phyloP scores from a whole-genome alignment of 1,140 invertebrate genomes.

The Drosophila hydei region DNA sequence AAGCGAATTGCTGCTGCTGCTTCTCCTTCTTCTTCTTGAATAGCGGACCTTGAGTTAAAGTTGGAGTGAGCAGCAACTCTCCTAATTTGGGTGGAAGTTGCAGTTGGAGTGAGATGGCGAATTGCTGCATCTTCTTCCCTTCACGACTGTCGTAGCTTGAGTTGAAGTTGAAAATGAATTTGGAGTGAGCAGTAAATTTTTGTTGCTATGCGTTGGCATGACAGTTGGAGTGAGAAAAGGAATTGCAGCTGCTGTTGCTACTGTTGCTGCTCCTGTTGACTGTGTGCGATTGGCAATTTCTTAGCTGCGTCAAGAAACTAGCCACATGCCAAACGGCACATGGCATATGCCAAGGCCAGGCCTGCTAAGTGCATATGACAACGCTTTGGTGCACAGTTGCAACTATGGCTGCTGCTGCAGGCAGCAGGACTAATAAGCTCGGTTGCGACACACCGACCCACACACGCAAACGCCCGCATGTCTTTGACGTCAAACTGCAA shows the following conservation, averaged over 20 bases:
- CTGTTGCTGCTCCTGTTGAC: not conserved
- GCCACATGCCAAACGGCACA: constrained; percentile 17
- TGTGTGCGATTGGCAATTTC: constrained; percentile 39
- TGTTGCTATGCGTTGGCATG: too few species aligned
- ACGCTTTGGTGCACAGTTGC: constrained; percentile 29
- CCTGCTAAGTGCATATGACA: constrained; percentile 31
- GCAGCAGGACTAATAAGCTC: constrained; percentile 36
- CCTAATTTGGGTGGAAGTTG: too few species aligned
- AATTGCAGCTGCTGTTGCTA: not conserved
- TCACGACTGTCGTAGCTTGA: too few species aligned
- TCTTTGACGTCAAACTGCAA: not conserved
- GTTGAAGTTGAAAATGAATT: too few species aligned
- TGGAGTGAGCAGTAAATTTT: not conserved
- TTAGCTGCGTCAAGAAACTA: constrained; percentile 10
- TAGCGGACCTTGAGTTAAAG: too few species aligned
- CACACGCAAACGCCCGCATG: not conserved
- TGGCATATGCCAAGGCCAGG: constrained; percentile 8
- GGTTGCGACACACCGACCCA: constrained; percentile 1
- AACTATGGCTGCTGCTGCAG: constrained; percentile 12
- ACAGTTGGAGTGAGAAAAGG: too few species aligned
- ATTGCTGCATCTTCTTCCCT: too few species aligned
- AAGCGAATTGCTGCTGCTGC: not conserved
- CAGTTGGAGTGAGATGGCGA: constrained; percentile 2
- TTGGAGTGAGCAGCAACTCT: too few species aligned
- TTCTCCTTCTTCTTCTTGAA: not conserved